phyloP scores from a whole-genome alignment of 2,888 invertebrate genomes.

The Drosophila colorata region DNA sequence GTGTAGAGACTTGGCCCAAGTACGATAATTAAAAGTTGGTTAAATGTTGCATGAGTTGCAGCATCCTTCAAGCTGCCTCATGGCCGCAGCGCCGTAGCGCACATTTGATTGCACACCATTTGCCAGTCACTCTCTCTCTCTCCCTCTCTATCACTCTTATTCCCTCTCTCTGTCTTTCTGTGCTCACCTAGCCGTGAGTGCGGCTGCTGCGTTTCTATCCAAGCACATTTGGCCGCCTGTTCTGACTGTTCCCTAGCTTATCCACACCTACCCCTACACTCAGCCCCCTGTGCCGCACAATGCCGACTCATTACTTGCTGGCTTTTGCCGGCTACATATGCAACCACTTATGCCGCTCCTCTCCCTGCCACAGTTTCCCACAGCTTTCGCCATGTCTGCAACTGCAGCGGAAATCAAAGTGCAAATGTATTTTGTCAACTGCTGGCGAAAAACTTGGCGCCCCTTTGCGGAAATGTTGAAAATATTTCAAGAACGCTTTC shows the following conservation, averaged over 20 bases:
- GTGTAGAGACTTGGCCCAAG: conserved; percentile 57
- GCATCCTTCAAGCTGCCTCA: conserved; percentile 61
- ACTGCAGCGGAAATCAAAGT: conserved; percentile 70
- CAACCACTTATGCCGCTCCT: background rate
- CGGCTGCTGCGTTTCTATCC: no score
- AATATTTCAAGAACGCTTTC: conserved; percentile 52
- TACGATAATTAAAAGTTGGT: conserved; percentile 80
- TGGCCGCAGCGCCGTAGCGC: conserved; percentile 41
- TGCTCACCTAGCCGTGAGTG: conserved; percentile 37
- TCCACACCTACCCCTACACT: background rate
- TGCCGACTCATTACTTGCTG: conserved; percentile 27
- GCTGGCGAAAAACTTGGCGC: conserved; percentile 54
- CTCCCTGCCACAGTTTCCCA: background rate
- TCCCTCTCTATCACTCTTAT: background rate
- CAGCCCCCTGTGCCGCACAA: background rate
- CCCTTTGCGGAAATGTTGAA: conserved; percentile 59
- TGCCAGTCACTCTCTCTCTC: conserved; percentile 41
- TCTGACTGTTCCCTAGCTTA: conserved; percentile 4
- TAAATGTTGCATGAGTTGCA: conserved; percentile 80
- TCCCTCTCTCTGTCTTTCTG: background rate
- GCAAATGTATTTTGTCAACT: conserved; percentile 75
- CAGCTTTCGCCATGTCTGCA: conserved; percentile 19
- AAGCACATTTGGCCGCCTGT: conserved; percentile 46
- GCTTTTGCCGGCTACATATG: conserved; percentile 14
- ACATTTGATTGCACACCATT: conserved; percentile 79